Conservation (phyloP, 1,140 invertebrate genomes). For the Scaptomyza montana region DNA sequence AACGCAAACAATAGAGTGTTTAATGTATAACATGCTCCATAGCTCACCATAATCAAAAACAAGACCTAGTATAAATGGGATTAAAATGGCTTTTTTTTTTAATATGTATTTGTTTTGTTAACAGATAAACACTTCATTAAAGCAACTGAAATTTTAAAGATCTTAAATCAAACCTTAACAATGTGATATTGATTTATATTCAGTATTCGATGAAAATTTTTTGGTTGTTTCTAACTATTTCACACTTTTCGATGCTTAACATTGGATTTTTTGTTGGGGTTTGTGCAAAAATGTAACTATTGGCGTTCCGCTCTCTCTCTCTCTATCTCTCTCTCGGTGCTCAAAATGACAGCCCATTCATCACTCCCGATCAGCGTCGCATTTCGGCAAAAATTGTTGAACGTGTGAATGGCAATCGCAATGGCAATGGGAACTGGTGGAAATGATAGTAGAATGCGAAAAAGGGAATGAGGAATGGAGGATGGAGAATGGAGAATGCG, state of each 20-base stretch:
- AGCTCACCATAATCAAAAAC: too few relatives aligned
- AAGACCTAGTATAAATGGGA: too few relatives aligned
- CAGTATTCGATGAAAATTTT: too few relatives aligned
- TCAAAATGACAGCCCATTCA: conserved; percentile 70
- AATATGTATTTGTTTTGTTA: too few relatives aligned
- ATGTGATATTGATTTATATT: too few relatives aligned
- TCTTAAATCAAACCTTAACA: too few relatives aligned
- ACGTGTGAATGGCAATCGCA: conserved; percentile 49
- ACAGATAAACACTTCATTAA: too few relatives aligned
- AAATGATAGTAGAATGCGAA: conserved; percentile 5
- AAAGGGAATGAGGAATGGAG: not conserved
- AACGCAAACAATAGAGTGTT: too few relatives aligned
- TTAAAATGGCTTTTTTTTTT: too few relatives aligned
- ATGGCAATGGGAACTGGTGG: conserved; percentile 3
- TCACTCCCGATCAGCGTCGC: conserved; percentile 44
- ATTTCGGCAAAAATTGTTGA: conserved; percentile 43
- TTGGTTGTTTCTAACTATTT: conserved; percentile 1
- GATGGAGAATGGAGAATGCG: not conserved
- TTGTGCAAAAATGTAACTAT: too few relatives aligned
- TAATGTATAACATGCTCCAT: too few relatives aligned
- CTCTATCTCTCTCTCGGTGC: not conserved
- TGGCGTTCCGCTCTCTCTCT: not conserved
- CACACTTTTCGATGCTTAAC: conserved; percentile 22
- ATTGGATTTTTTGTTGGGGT: not conserved
- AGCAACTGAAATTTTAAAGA: too few relatives aligned